A percentile compares a stretch with the other conserved stretches of the same genome.
Evolutionary conservation across 2,797 vertebrate genomes (phyloP).

Genomic region (Dicrostonyx torquatus): DNA sequence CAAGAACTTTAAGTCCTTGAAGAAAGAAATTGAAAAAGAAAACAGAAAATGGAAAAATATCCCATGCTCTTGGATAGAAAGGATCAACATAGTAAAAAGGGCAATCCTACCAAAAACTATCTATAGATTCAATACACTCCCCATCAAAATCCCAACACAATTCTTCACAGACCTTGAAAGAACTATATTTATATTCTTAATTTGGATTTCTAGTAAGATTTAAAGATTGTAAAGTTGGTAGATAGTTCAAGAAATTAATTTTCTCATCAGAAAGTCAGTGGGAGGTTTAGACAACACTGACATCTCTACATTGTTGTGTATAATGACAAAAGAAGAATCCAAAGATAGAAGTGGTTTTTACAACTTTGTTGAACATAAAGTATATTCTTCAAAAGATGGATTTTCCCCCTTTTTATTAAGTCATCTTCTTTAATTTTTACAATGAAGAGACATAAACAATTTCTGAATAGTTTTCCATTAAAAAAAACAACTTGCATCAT

Average conservation of each 20-base stretch:
- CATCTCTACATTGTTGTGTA: not conserved
- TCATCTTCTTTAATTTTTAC: not conserved
- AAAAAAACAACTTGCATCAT: not conserved
- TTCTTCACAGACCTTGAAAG: no score
- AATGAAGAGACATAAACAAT: not conserved
- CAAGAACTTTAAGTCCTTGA: no score
- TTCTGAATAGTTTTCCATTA: not conserved
- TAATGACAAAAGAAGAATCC: not conserved
- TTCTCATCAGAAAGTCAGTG: not conserved
- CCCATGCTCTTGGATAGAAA: no score
- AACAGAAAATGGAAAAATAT: no score
- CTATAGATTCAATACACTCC: no score
- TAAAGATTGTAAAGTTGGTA: not conserved
- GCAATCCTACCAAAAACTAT: no score
- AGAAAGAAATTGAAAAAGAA: no score
- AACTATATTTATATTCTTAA: not conserved
- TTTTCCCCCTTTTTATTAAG: not conserved
- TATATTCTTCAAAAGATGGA: not conserved
- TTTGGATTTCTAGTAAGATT: not conserved
- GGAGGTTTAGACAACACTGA: not conserved
- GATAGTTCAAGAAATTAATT: not conserved
- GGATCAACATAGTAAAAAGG: no score
- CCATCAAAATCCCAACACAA: no score
- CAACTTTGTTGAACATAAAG: not conserved
- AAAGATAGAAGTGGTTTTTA: not conserved